Evolutionary conservation across 2,888 invertebrate species (phyloP).

Genomic region (Ectemnius continuus): DNA sequence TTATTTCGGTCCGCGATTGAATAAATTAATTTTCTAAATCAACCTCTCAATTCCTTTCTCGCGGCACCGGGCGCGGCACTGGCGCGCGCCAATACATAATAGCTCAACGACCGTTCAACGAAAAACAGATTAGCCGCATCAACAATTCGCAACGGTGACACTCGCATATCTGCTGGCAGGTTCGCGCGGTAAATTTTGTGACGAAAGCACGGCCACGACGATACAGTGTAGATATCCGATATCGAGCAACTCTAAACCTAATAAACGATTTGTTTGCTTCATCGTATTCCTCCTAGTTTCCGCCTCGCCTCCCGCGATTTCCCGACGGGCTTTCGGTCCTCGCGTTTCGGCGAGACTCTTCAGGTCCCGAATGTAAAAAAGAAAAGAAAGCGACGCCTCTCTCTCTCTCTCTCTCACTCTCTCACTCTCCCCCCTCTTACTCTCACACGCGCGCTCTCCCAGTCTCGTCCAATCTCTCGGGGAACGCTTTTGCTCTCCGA

Average conservation of each 20-base stretch:
- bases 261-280: slow-evolving; percentile 65
- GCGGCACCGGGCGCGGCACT: too few species aligned
- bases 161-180: slow-evolving; percentile 33
- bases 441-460: neutral
- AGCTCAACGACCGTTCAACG: too few species aligned
- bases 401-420: slow-evolving; percentile 19
- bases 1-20: too few species aligned
- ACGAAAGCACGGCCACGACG: slow-evolving; percentile 31
- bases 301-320: slow-evolving; percentile 48
- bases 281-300: slow-evolving; percentile 63
- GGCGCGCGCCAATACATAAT: too few species aligned
- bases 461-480: neutral
- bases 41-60: too few species aligned
- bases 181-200: slow-evolving; percentile 29
- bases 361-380: slow-evolving; percentile 76
- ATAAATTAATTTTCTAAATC: too few species aligned
- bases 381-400: slow-evolving; percentile 49
- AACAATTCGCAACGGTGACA: slow-evolving; percentile 18
- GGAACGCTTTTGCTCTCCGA: neutral
- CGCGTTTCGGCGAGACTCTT: slow-evolving; percentile 59
- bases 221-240: too few species aligned
- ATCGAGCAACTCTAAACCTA: slow-evolving; percentile 58
- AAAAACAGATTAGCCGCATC: neutral
- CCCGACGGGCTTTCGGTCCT: slow-evolving; percentile 19
- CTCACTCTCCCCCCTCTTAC: slow-evolving; percentile 1